Evolutionary conservation across 1,140 invertebrate species (phyloP), one percentile per base, ranked within the genome.

Genomic region (Drosophila sulfurigaster): DNA sequence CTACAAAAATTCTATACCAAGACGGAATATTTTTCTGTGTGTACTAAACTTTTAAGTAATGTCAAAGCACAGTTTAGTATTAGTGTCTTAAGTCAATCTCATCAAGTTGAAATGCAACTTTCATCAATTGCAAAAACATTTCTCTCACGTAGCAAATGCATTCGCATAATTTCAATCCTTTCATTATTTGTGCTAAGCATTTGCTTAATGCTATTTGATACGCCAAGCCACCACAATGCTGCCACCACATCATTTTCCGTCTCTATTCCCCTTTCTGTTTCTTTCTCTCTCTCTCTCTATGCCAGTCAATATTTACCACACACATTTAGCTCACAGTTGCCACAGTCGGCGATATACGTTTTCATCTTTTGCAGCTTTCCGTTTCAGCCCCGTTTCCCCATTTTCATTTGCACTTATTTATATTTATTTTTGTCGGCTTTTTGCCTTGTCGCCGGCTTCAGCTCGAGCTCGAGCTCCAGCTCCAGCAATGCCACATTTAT

Each of bases 371-470:
- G 13, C 57, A 15, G 20, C 20, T 35, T 60, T 72, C 78, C 65
- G 60, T 67, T 79, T 77, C 66, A 38, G 65, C 74, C 74, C 25
- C 38, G 11, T 63, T 69, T 69, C 79, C 82, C 70, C 77, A 83
- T 88, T 88, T 88, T 73, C 80, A 88, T 74, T 78, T 71, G 52
- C 72, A 75, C 72, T 63, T 88, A 75, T 87, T 88, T 88, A 74
- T 72, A 88, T 83, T 87, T 80, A 89, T 89, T 87, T 64, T 58
- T 32, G 57, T 43, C 58, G 59, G 60, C 67, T 46, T 71, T 64
- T 48, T 38, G 59, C 49, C 60, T 13, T 28, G 15, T 8, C 38
- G 30, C 15, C 66, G 57, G 49, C 51, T n/a, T 48, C 5, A 41
- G 11, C 7, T 7, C 11, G 7, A 63, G 49, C 51, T n/a, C 56